A percentile compares a stretch with the other conserved stretches of the same genome.
Conservation (phyloP, 2,797 vertebrate species). For the Enteromius paludinosus region DNA sequence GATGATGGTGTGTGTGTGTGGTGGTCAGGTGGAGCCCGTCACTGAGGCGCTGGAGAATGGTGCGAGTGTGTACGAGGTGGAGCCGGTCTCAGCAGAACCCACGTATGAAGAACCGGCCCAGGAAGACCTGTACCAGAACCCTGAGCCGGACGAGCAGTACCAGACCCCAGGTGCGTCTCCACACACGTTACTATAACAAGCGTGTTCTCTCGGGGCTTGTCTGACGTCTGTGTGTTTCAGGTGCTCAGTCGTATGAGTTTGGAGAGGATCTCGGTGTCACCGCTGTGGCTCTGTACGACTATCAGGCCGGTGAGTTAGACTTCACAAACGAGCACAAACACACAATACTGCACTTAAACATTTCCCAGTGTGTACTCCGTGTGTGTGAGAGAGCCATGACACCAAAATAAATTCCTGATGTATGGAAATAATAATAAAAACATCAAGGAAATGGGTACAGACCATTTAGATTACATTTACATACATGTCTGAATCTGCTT, state of each 20-base stretch:
- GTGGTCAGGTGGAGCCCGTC: conserved; percentile 49
- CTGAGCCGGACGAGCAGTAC: background rate
- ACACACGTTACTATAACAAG: background rate
- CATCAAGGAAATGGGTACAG: background rate
- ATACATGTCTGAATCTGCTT: background rate
- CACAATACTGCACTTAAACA: background rate
- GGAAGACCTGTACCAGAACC: conserved; percentile 79
- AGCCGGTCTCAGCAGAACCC: conserved; percentile 55
- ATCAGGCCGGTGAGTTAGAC: conserved; percentile 91
- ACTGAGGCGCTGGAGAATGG: conserved; percentile 63
- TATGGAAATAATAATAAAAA: background rate
- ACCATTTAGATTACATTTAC: background rate
- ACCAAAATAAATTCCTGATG: background rate
- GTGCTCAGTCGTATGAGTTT: conserved; percentile 83
- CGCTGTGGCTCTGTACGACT: conserved; percentile 95
- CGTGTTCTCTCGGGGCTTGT: background rate
- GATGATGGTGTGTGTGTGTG: background rate
- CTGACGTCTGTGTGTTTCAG: conserved; percentile 67
- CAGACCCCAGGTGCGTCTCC: conserved; percentile 35
- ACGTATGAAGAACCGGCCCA: conserved; percentile 56
- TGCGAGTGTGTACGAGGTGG: conserved; percentile 59
- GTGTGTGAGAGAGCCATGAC: background rate
- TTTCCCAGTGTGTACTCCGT: background rate
- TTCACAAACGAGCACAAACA: background rate
- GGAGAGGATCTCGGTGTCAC: conserved; percentile 90